Conservation (phyloP, 2,797 vertebrate genomes). For the Sciaenops ocellatus region DNA sequence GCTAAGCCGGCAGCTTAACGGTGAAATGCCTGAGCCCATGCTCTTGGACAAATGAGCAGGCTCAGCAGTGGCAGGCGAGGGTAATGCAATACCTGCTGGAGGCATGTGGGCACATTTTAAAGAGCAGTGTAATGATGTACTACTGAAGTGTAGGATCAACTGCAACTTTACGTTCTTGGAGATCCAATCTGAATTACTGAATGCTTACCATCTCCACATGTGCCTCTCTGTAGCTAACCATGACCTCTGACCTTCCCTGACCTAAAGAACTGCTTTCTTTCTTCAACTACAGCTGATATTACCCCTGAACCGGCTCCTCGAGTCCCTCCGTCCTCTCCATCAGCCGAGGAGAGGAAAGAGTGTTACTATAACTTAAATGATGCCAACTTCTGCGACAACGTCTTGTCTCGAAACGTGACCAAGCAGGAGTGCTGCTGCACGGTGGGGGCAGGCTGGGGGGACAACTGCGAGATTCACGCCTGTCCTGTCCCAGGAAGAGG, state of each 20-base stretch:
- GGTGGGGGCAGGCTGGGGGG: conserved; percentile 85
- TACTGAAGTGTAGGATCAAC: neutral
- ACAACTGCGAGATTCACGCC: conserved; percentile 86
- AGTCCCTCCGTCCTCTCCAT: neutral
- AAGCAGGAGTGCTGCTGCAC: conserved; percentile 88
- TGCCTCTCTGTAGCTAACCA: neutral
- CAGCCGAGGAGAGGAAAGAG: conserved; percentile 77
- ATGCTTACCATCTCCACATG: no score
- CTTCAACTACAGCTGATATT: conserved; percentile 25
- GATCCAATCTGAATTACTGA: neutral
- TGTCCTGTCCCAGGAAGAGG: conserved; percentile 82
- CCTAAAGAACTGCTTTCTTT: conserved; percentile 26
- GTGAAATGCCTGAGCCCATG: conserved; percentile 78
- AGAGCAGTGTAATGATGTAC: conserved; percentile 3
- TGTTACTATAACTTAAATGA: conserved; percentile 86
- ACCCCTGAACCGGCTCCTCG: neutral
- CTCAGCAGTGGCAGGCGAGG: conserved; percentile 72
- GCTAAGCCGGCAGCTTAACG: conserved; percentile 80
- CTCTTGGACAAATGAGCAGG: conserved; percentile 78
- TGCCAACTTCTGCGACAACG: conserved; percentile 84
- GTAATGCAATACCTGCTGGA: conserved; percentile 61
- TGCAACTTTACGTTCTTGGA: neutral
- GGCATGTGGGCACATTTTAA: conserved; percentile 36
- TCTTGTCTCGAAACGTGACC: conserved; percentile 84
- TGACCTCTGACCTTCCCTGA: conserved; percentile 15